A percentile compares a stretch with the other conserved stretches of the same genome.
phyloP scores from a whole-genome alignment of 1,140 invertebrate species.

The Lordiphosa mommai region DNA sequence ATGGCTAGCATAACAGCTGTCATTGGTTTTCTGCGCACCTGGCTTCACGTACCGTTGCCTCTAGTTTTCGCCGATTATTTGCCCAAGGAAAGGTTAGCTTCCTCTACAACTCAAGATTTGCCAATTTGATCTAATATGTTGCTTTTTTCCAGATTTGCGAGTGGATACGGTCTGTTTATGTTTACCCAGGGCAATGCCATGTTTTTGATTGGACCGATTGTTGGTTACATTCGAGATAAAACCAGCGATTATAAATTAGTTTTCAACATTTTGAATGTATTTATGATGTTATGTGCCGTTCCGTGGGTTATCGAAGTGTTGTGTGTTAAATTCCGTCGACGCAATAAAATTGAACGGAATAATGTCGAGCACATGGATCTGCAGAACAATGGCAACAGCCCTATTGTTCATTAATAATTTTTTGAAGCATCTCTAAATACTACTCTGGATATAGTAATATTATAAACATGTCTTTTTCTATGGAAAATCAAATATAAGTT shows the following conservation, averaged over 20 bases:
- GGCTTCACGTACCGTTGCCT: slow-evolving; percentile 82
- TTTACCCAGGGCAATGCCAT: slow-evolving; percentile 81
- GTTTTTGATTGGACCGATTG: slow-evolving; percentile 67
- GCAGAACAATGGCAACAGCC: slow-evolving; percentile 1
- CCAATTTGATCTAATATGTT: background rate
- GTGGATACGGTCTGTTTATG: slow-evolving; percentile 85
- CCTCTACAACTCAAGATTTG: background rate
- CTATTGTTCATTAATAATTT: slow-evolving; percentile 26
- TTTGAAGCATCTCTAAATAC: too few species aligned
- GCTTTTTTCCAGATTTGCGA: slow-evolving; percentile 80
- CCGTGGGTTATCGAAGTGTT: slow-evolving; percentile 73
- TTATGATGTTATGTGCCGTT: slow-evolving; percentile 72
- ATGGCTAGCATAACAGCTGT: slow-evolving; percentile 81
- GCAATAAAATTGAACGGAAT: slow-evolving; percentile 49
- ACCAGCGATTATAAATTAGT: slow-evolving; percentile 68
- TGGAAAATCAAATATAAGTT: too few species aligned
- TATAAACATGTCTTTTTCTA: too few species aligned
- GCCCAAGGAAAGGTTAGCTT: slow-evolving; percentile 81
- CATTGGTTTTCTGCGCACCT: slow-evolving; percentile 81
- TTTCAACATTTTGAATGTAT: slow-evolving; percentile 75
- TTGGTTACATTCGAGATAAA: slow-evolving; percentile 72
- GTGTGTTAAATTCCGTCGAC: slow-evolving; percentile 57
- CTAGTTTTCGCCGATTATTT: slow-evolving; percentile 84
- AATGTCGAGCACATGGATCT: slow-evolving; percentile 51
- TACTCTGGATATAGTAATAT: too few species aligned